phyloP scores from a whole-genome alignment of 2,113 vertebrate species.

The Syngnathus typhle region DNA sequence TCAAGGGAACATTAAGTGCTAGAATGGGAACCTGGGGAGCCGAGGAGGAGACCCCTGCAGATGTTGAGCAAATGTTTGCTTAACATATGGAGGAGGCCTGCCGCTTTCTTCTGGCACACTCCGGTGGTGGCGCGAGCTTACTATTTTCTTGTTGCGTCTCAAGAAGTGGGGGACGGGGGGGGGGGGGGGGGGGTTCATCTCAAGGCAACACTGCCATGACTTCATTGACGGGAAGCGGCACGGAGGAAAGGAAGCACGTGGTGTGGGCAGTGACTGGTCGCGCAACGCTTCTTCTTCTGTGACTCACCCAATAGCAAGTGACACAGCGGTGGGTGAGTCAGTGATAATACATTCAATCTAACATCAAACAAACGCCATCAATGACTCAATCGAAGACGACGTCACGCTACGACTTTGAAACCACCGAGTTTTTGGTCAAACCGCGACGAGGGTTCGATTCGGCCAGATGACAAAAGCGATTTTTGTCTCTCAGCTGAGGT shows the following conservation, averaged over 20 bases:
- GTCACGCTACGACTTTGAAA: not conserved
- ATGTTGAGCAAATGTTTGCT: slow-evolving; percentile 37
- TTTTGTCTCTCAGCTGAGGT: no score
- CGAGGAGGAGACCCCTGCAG: slow-evolving; percentile 30
- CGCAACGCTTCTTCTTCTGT: slow-evolving; percentile 25
- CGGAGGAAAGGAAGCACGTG: slow-evolving; percentile 2
- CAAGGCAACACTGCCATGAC: not conserved
- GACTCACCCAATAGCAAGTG: slow-evolving; percentile 47
- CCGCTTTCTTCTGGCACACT: slow-evolving; percentile 23
- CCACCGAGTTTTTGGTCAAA: not conserved
- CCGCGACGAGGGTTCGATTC: not conserved
- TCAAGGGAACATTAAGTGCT: no score
- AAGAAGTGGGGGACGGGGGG: not conserved
- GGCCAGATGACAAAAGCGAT: no score
- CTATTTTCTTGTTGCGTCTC: slow-evolving; percentile 8
- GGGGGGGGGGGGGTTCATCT: not conserved
- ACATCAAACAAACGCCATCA: slow-evolving; percentile 1
- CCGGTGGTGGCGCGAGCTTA: slow-evolving; percentile 10
- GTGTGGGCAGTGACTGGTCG: slow-evolving; percentile 12
- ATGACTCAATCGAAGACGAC: not conserved
- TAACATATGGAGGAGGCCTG: slow-evolving; percentile 25
- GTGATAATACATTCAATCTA: slow-evolving; percentile 31
- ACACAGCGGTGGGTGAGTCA: slow-evolving; percentile 46
- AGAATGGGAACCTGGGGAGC: not conserved
- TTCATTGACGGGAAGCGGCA: not conserved